Evolutionary conservation across 2,113 vertebrate genomes (phyloP).

Genomic region (Nansenia antarctica): DNA sequence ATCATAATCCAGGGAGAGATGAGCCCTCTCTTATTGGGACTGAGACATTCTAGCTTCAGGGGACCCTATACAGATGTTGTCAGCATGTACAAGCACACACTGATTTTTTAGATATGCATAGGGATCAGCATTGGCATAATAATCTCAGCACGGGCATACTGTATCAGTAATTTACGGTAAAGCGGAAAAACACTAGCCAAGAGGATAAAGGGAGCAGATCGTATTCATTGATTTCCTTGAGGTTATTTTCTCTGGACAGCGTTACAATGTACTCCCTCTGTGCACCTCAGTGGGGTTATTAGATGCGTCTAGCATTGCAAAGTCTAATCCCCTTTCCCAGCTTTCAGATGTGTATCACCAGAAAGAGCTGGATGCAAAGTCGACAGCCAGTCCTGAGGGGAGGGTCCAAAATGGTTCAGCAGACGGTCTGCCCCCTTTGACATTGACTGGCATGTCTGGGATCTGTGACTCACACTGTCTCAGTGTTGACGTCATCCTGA

Average conservation of each 20-base stretch:
- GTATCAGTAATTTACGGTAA: conserved; percentile 30
- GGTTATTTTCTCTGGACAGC: conserved; percentile 23
- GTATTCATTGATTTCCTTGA: conserved; percentile 48
- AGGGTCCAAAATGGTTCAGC: background rate
- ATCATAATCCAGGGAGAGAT: background rate
- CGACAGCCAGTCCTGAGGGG: conserved; percentile 37
- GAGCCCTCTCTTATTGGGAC: background rate
- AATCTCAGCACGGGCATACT: background rate
- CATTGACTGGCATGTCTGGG: conserved; percentile 49
- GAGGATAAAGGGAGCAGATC: conserved; percentile 42
- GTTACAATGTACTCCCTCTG: conserved; percentile 29
- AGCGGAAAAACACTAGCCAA: background rate
- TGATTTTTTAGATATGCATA: background rate
- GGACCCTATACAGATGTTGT: background rate
- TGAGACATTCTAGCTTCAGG: background rate
- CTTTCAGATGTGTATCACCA: conserved; percentile 15
- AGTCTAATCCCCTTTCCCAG: conserved; percentile 20
- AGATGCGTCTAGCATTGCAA: conserved; percentile 17
- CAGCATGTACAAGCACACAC: background rate
- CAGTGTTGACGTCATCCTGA: conserved; percentile 41
- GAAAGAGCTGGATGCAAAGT: conserved; percentile 23
- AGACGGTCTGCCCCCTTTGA: conserved; percentile 39
- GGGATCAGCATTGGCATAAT: background rate
- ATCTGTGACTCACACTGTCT: conserved; percentile 50
- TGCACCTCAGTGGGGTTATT: conserved; percentile 23